These are phyloP conservation scores for Sphinx pinastri DNA, from an alignment of 2,888 invertebrate genomes.

Conservation along the genomic window DNA sequence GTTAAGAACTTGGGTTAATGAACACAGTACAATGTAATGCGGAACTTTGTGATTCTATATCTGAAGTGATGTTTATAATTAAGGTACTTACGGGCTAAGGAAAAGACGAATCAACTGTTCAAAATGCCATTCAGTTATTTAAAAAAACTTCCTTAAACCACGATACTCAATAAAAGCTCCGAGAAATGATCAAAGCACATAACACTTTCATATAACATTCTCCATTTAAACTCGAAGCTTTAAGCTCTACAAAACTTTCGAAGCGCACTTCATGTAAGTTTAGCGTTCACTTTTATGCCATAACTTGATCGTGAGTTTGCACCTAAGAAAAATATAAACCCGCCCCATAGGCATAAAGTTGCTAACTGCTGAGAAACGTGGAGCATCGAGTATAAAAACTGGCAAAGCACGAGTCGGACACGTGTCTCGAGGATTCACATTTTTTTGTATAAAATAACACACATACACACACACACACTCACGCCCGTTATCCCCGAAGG, in stretches of 20 bases:
- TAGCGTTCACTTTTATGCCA: constrained; percentile 66
- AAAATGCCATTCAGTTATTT: too few relatives aligned
- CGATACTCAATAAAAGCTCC: not conserved
- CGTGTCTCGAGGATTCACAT: too few relatives aligned
- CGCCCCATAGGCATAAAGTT: not conserved
- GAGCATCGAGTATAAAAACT: not conserved
- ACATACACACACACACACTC: too few relatives aligned
- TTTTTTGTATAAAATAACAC: too few relatives aligned
- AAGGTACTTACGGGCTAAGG: too few relatives aligned
- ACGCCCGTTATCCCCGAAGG: too few relatives aligned
- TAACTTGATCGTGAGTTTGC: constrained; percentile 39
- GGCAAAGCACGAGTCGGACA: too few relatives aligned
- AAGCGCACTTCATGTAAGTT: constrained; percentile 80
- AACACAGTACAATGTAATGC: too few relatives aligned
- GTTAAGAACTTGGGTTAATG: too few relatives aligned
- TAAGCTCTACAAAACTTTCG: constrained; percentile 78
- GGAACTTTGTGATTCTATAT: too few relatives aligned
- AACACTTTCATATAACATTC: constrained; percentile 67
- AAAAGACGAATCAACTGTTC: too few relatives aligned
- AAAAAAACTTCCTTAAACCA: not conserved
- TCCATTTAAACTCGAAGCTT: constrained; percentile 69
- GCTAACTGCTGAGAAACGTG: not conserved
- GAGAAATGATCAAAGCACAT: constrained; percentile 30
- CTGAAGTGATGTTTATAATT: too few relatives aligned
- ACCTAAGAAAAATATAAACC: not conserved